Evolutionary conservation across 2,888 invertebrate genomes (phyloP).

Genomic region (Leptinotarsa juncta): DNA sequence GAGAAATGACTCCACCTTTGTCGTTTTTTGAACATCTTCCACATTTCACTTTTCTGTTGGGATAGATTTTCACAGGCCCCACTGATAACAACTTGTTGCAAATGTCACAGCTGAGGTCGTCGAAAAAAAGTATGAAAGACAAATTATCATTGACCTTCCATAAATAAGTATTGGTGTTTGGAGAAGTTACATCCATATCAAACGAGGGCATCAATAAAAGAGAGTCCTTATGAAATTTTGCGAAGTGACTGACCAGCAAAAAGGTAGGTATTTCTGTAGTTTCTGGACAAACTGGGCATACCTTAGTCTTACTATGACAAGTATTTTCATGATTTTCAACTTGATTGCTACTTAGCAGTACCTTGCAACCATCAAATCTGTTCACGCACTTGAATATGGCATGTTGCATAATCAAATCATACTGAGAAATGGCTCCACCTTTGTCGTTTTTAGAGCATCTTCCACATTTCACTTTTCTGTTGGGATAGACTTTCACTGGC

Average conservation of each 20-base stretch:
- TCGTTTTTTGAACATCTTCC: neutral
- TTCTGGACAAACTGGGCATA: neutral
- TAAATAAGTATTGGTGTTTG: neutral
- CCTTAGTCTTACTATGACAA: neutral
- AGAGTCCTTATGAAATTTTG: neutral
- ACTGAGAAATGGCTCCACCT: neutral
- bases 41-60: neutral
- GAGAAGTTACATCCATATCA: neutral
- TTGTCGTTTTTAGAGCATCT: neutral
- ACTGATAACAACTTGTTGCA: neutral
- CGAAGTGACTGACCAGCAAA: neutral
- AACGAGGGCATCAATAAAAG: neutral
- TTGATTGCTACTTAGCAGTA: neutral
- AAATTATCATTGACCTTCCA: neutral
- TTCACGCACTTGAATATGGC: neutral
- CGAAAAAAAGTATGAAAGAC: neutral
- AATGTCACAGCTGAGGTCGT: neutral
- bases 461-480: neutral
- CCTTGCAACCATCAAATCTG: neutral
- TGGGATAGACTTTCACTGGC: neutral
- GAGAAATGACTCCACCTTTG: neutral
- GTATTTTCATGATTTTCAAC: neutral
- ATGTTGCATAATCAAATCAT: neutral
- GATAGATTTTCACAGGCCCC: neutral
- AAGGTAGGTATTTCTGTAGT: conserved; percentile 1